Percentiles rank a stretch among this genome's conserved stretches.
phyloP scores from a whole-genome alignment of 2,113 vertebrate species.

The Puffinus mauretanicus region DNA sequence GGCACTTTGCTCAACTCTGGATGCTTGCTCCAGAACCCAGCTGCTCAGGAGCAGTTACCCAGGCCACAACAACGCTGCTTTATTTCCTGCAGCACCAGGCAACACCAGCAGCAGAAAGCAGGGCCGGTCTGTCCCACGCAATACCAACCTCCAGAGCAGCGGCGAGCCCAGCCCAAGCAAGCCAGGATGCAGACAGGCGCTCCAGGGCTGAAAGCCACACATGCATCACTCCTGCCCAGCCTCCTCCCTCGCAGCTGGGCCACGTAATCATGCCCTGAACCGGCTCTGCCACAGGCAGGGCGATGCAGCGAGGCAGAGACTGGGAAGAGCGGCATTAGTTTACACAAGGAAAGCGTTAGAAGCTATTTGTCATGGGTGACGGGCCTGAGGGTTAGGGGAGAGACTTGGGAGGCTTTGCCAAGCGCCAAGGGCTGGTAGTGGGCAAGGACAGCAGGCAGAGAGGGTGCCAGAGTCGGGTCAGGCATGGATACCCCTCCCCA shows the following conservation, averaged over 20 bases:
- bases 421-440: background rate
- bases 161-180: background rate
- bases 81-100: background rate
- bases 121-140: background rate
- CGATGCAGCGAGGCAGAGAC: rapidly evolving
- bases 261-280: background rate
- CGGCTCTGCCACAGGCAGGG: background rate
- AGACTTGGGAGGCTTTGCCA: background rate
- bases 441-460: background rate
- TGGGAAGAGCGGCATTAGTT: background rate
- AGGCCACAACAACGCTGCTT: background rate
- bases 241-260: background rate
- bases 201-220: background rate
- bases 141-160: background rate
- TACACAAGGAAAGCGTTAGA: slow-evolving; percentile 29
- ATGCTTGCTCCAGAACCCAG: background rate
- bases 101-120: background rate
- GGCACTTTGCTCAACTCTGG: background rate
- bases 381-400: background rate
- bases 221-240: background rate
- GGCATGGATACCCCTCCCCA: background rate
- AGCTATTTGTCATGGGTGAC: background rate
- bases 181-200: background rate
- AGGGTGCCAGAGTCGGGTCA: background rate
- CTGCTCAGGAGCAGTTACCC: background rate